A percentile compares a stretch with the other conserved stretches of the same genome.
phyloP scores from a whole-genome alignment of 2,113 vertebrate species.

The Caracal caracal region DNA sequence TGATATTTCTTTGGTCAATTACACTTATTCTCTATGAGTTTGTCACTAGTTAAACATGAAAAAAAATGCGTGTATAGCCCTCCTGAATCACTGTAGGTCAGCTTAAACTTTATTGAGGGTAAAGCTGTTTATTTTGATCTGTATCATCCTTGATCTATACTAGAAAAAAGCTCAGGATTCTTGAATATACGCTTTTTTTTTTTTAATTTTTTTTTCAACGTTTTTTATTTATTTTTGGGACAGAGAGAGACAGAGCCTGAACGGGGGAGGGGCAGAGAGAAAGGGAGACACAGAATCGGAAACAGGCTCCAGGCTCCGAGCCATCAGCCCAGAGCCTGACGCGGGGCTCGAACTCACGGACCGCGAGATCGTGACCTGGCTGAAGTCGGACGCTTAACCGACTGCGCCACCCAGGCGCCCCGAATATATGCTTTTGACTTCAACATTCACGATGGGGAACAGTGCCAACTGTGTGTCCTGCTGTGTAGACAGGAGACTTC shows the following conservation, averaged over 20 bases:
- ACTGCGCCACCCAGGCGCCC: too few species aligned
- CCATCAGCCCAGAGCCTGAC: too few species aligned
- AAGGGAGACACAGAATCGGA: too few species aligned
- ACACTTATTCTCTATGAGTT: slow-evolving; percentile 51
- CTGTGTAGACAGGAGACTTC: slow-evolving; percentile 28
- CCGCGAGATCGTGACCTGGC: too few species aligned
- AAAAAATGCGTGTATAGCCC: neutral
- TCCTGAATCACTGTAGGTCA: slow-evolving; percentile 32
- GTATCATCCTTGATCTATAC: neutral
- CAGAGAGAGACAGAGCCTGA: too few species aligned
- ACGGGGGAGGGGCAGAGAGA: too few species aligned
- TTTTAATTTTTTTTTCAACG: too few species aligned
- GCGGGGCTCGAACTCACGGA: too few species aligned
- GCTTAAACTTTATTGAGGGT: slow-evolving; percentile 1
- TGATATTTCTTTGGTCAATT: slow-evolving; percentile 60
- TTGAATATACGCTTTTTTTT: neutral
- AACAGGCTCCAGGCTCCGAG: too few species aligned
- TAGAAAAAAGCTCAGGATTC: neutral
- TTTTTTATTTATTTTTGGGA: too few species aligned
- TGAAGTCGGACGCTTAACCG: too few species aligned
- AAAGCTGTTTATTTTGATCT: slow-evolving; percentile 62
- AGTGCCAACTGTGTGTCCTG: neutral
- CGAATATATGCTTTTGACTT: neutral
- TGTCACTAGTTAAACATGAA: slow-evolving; percentile 60
- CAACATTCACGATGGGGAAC: neutral